These are phyloP conservation scores for Dromaius novaehollandiae DNA, from an alignment of 2,113 vertebrate species.

Conservation along the genomic window DNA sequence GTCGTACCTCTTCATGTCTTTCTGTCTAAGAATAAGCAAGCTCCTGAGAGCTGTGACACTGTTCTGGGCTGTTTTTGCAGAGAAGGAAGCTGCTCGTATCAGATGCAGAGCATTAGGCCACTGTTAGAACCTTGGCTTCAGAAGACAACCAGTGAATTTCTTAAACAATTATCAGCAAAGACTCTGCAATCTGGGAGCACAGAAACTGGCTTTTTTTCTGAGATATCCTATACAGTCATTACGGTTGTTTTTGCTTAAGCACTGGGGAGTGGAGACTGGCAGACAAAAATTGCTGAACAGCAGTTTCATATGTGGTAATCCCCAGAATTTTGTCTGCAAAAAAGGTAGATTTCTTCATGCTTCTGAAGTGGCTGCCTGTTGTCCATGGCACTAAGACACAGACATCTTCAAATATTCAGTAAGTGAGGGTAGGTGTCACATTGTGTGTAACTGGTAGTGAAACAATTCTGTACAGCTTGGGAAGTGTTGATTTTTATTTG, in stretches of 20 bases:
- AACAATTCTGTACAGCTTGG: neutral
- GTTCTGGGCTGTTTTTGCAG: neutral
- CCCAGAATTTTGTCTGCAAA: neutral
- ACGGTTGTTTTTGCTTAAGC: neutral
- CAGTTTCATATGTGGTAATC: neutral
- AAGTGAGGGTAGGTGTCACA: neutral
- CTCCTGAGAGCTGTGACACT: neutral
- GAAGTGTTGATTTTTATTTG: neutral
- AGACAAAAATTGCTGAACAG: neutral
- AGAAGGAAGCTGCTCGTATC: neutral
- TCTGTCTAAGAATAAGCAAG: neutral
- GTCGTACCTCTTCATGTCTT: neutral
- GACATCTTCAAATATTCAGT: neutral
- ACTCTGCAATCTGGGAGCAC: neutral
- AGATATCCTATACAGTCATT: too few species aligned
- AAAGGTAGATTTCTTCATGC: neutral
- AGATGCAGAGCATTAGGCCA: neutral
- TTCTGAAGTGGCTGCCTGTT: neutral
- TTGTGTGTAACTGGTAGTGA: neutral
- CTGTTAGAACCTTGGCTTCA: neutral
- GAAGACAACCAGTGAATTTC: neutral
- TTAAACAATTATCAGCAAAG: neutral
- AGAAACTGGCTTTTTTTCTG: neutral
- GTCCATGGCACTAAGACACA: neutral
- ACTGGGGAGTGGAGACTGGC: neutral